Evolutionary conservation across 2,797 vertebrate genomes (phyloP).

Genomic region (Anguilla megastoma): DNA sequence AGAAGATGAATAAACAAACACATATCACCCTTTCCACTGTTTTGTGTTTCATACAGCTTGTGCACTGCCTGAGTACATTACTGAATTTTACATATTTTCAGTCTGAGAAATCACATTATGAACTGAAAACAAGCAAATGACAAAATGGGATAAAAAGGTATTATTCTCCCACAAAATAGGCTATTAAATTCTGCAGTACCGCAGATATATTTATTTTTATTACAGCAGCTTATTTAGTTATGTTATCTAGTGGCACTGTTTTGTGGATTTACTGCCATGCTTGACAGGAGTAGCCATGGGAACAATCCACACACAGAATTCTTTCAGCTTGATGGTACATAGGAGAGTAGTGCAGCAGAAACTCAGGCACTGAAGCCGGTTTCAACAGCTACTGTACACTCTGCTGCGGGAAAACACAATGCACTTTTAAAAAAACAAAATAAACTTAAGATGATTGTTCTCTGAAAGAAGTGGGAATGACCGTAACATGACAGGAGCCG

Average conservation of each 20-base stretch:
- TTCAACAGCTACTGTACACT: not conserved
- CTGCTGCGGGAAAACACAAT: not conserved
- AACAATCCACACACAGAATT: not conserved
- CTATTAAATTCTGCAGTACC: not conserved
- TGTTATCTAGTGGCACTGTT: constrained; percentile 10
- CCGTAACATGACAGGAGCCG: not conserved
- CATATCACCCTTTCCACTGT: not conserved
- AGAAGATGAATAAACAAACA: not conserved
- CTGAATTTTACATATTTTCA: constrained; percentile 4
- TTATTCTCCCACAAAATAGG: constrained; percentile 14
- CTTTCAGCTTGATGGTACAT: constrained; percentile 5
- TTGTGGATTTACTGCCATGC: constrained; percentile 6
- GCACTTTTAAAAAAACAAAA: not conserved
- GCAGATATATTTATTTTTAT: not conserved
- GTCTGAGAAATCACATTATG: not conserved
- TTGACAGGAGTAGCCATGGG: constrained; percentile 16
- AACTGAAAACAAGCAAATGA: constrained; percentile 7
- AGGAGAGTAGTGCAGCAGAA: not conserved
- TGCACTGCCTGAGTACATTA: not conserved
- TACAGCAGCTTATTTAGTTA: not conserved
- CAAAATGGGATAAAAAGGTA: constrained; percentile 7
- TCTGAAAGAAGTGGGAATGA: not conserved
- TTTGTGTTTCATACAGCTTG: not conserved
- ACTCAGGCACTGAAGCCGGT: not conserved
- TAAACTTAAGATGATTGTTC: not conserved